Conservation (phyloP, 1,140 invertebrate species). For the Lutraria rhynchaena region DNA sequence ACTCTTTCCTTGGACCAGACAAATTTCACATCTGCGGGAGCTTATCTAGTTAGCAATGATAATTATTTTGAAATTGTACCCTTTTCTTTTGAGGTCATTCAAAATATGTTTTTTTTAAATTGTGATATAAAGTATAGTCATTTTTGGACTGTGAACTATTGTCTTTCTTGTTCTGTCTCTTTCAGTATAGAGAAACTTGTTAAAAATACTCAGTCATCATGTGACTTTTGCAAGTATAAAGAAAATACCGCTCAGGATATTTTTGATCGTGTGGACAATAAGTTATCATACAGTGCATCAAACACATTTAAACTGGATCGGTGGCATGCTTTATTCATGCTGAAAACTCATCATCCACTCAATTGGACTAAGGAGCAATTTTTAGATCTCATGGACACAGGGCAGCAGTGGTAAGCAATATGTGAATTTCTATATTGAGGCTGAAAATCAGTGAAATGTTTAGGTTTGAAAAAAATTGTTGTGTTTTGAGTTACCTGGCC, state of each 20-base stretch:
- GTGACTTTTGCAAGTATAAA: constrained; percentile 81
- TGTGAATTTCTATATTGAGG: background rate
- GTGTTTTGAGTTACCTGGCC: too few species aligned
- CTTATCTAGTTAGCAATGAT: too few species aligned
- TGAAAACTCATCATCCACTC: constrained; percentile 81
- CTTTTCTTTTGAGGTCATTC: too few species aligned
- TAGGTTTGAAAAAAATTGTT: too few species aligned
- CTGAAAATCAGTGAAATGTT: background rate
- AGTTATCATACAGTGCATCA: constrained; percentile 80
- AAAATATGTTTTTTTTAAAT: too few species aligned
- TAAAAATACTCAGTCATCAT: constrained; percentile 63
- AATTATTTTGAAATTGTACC: too few species aligned
- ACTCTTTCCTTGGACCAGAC: too few species aligned
- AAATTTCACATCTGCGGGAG: too few species aligned
- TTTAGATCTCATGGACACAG: constrained; percentile 80
- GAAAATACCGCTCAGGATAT: constrained; percentile 79
- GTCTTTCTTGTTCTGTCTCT: too few species aligned
- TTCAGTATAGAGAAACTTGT: constrained; percentile 72
- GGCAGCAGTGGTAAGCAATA: constrained; percentile 77
- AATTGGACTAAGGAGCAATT: constrained; percentile 79
- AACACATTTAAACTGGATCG: constrained; percentile 84
- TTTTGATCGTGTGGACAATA: constrained; percentile 81
- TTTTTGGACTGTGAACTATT: too few species aligned
- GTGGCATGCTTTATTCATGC: constrained; percentile 82
- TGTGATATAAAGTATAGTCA: too few species aligned